These are phyloP conservation scores for Salvator merianae DNA, from an alignment of 2,113 vertebrate species.

Conservation along the genomic window DNA sequence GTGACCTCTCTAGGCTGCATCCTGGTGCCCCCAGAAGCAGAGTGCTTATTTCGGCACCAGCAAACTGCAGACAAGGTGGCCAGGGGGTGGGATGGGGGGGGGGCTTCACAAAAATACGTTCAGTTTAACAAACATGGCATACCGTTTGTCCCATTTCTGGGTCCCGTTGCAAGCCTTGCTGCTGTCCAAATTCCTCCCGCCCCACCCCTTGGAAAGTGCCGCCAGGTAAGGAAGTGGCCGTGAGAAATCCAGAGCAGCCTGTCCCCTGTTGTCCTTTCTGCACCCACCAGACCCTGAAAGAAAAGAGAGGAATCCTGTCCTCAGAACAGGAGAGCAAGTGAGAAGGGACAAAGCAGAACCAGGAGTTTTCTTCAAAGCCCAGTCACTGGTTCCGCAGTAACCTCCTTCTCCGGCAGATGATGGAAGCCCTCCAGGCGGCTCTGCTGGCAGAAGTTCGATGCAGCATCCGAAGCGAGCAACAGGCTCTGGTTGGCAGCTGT, in stretches of 20 bases:
- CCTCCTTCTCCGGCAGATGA: slow-evolving; percentile 64
- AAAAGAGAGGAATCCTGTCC: neutral
- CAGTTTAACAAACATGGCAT: too few species aligned
- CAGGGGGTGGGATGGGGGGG: too few species aligned
- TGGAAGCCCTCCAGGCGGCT: slow-evolving; percentile 77
- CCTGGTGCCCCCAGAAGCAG: too few species aligned
- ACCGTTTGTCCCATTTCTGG: too few species aligned
- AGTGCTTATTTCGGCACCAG: neutral
- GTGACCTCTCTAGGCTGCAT: too few species aligned
- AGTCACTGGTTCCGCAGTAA: slow-evolving; percentile 4
- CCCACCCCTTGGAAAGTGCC: too few species aligned
- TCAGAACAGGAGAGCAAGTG: neutral
- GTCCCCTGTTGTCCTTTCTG: neutral
- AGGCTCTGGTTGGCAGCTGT: slow-evolving; percentile 7
- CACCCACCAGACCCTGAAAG: neutral
- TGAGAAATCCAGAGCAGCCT: neutral
- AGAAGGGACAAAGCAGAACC: too few species aligned
- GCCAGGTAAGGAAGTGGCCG: neutral
- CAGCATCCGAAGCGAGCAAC: slow-evolving; percentile 53
- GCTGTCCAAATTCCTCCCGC: too few species aligned
- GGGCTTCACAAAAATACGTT: too few species aligned
- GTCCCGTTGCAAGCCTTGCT: too few species aligned
- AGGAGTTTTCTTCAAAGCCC: neutral
- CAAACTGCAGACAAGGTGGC: neutral
- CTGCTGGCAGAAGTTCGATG: slow-evolving; percentile 78